These are phyloP conservation scores for Nasalis larvatus DNA, from an alignment of 2,113 vertebrate species.

Conservation along the genomic window DNA sequence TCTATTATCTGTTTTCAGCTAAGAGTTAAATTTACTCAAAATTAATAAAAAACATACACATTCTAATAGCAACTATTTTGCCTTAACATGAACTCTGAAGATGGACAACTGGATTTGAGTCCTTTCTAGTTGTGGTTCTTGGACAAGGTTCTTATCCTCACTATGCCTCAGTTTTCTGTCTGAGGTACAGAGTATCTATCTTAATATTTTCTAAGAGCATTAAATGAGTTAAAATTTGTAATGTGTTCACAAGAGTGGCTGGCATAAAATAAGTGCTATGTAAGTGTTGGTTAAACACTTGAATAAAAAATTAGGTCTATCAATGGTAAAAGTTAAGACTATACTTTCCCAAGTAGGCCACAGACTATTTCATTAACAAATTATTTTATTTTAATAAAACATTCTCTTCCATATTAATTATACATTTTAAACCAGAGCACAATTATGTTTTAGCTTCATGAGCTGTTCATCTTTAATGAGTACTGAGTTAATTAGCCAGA, in stretches of 20 bases:
- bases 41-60: background rate
- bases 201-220: background rate
- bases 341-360: conserved; percentile 47
- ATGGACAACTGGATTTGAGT: background rate
- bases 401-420: conserved; percentile 68
- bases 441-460: conserved; percentile 53
- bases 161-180: background rate
- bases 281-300: background rate
- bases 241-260: background rate
- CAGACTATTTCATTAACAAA: conserved; percentile 54
- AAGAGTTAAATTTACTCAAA: background rate
- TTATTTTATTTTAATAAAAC: conserved; percentile 65
- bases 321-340: background rate
- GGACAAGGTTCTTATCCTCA: background rate
- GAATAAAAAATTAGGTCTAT: background rate
- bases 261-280: background rate
- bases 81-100: background rate
- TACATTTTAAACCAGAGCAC: conserved; percentile 61
- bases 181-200: background rate
- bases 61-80: background rate
- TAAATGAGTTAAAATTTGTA: background rate
- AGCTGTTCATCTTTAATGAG: conserved; percentile 69
- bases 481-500: conserved; percentile 74
- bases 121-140: background rate
- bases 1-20: conserved; percentile 2